Conservation (phyloP, 2,113 vertebrate species). For the Megaptera novaeangliae region DNA sequence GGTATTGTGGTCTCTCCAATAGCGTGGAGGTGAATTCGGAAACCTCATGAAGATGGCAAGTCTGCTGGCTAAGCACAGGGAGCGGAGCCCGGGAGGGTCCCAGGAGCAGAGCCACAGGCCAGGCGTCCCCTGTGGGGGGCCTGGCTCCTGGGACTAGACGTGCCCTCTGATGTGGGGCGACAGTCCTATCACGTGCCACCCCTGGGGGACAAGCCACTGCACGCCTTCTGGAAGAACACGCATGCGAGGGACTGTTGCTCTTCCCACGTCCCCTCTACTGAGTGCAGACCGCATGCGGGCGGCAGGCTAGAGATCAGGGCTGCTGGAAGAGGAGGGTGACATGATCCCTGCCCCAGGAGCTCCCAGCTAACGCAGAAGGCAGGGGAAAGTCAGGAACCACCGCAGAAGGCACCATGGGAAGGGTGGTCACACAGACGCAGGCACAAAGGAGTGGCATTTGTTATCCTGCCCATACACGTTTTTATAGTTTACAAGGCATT, state of each 20-base stretch:
- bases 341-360: neutral
- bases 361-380: neutral
- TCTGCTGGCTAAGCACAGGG: neutral
- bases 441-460: neutral
- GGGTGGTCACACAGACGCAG: no score
- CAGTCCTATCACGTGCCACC: neutral
- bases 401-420: neutral
- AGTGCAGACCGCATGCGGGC: fast-evolving
- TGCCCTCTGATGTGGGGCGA: neutral
- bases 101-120: neutral
- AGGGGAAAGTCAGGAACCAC: neutral
- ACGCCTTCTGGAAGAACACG: neutral
- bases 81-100: neutral
- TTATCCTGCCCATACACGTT: neutral
- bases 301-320: neutral
- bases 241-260: no score
- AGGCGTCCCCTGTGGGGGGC: no score
- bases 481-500: neutral
- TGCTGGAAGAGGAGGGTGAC: neutral
- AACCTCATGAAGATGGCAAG: neutral
- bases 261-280: neutral
- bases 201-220: neutral
- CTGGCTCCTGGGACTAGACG: neutral
- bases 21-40: neutral
- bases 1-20: neutral